Base-by-base conservation (phyloP, 2,888 invertebrate genomes). In the Podotricha telesiphe region DNA sequence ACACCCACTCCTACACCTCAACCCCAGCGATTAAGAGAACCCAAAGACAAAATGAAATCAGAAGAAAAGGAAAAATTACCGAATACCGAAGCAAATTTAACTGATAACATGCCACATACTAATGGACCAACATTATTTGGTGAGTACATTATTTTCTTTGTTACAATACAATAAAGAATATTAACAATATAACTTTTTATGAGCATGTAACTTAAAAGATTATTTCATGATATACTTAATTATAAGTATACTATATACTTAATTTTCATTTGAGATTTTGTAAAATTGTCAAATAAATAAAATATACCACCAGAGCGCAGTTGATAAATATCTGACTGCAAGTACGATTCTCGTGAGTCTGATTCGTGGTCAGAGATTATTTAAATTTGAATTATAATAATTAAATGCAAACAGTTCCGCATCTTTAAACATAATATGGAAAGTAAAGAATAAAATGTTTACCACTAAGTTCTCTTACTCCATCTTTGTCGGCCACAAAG, bases 1-100 rank as follows among this genome's bases (percentile, higher is more conserved):
- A 72, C 65, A 63, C 64, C 70, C 42, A 67, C 72, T 56, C 76
- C 77, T 2, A 66, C 78, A 15, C 85, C 87, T 2, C 86, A 86
- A 67, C 86, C 87, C 6, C 89, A 88, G 65, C 81, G 86, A 72
- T 78, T 86, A 77, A 79, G 87, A 70, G 87, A 88, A 67, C 82
- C 84, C 28, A 82, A 85, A 65, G 87, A 86, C 17, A 67, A 70
- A 65, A 62, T 81, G 3, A 84, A 78, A 68, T 81, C 84, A 8
- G 86, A 86, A 75, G 86, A 86, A 13, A 84, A 86, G 69, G 83
- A 83, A 42, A 85, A 80, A 70, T 17, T 48, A 11, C 58, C 64
- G 8, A 81, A 78, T 67, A 78, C 80, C 19, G 75, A 73, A 51
- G 78, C 82, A 59, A 67, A 68, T 13, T 75, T 61, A 19, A 50